A percentile compares a stretch with the other conserved stretches of the same genome.
Evolutionary conservation across 1,140 invertebrate species (phyloP).

Genomic region (Planococcus citri): DNA sequence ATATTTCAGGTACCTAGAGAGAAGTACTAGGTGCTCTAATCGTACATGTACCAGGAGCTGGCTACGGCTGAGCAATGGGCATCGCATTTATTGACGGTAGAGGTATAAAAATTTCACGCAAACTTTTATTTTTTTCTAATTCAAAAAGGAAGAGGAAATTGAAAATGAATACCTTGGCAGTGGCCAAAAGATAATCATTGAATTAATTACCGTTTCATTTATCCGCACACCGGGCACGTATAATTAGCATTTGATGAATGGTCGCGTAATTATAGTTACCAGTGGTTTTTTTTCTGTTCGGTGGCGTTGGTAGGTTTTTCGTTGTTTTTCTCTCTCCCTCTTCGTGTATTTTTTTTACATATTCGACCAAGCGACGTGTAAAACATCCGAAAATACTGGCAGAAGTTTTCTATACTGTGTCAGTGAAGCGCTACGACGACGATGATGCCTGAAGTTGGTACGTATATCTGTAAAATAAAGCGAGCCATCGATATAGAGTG

Average conservation of each 20-base stretch:
- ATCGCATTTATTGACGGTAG: too few relatives aligned
- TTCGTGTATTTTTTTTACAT: too few relatives aligned
- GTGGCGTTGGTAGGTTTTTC: too few relatives aligned
- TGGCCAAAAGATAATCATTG: conserved; percentile 1
- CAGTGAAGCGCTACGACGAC: neutral
- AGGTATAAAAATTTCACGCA: neutral
- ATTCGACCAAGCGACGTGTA: neutral
- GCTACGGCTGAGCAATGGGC: too few relatives aligned
- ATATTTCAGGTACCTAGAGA: too few relatives aligned
- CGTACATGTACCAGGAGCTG: too few relatives aligned
- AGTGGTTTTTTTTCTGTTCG: neutral
- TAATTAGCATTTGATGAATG: conserved; percentile 7
- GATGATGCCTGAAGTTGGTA: neutral
- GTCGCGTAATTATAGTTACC: neutral
- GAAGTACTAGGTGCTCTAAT: too few relatives aligned
- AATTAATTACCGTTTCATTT: conserved; percentile 8
- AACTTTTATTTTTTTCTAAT: neutral
- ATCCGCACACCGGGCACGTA: neutral
- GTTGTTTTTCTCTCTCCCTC: too few relatives aligned
- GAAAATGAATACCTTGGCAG: neutral
- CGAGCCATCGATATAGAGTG: too few relatives aligned
- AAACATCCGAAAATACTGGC: neutral
- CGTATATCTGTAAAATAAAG: too few relatives aligned
- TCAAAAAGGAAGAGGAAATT: neutral
- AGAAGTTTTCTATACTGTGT: neutral